Percentiles rank a stretch among this genome's conserved stretches.
Evolutionary conservation across 2,888 invertebrate species (phyloP).

Genomic region (Pantelozetes paolii): DNA sequence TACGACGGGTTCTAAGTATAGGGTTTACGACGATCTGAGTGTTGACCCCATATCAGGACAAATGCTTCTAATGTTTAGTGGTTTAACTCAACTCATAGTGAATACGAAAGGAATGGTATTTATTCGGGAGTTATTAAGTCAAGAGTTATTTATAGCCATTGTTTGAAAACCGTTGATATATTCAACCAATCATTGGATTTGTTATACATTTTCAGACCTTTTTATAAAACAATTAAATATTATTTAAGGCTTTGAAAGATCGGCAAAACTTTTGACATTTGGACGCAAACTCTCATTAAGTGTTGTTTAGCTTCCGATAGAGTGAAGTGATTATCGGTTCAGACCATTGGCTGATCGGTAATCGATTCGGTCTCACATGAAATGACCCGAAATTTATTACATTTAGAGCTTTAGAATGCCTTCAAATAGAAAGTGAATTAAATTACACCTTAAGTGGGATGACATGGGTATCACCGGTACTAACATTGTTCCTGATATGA

Average conservation of each 20-base stretch:
- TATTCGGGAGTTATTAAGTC: not conserved
- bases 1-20: constrained; percentile 8
- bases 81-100: not conserved
- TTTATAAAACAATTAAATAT: constrained; percentile 10
- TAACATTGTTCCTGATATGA: constrained; percentile 37
- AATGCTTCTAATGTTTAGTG: constrained; percentile 27
- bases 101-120: not conserved
- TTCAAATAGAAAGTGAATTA: not conserved
- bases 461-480: not conserved
- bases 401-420: constrained; percentile 24
- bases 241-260: not conserved
- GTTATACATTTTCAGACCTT: not conserved
- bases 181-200: not conserved
- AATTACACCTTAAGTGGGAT: not conserved
- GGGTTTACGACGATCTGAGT: constrained; percentile 1
- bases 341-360: not conserved
- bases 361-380: not conserved
- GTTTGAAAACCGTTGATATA: not conserved
- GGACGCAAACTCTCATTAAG: not conserved
- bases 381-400: not conserved
- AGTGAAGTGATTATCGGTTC: not conserved
- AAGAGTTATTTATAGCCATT: not conserved
- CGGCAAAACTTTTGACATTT: constrained; percentile 26
- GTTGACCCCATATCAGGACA: constrained; percentile 34
- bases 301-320: not conserved